Percentiles rank a stretch among this genome's conserved stretches.
Evolutionary conservation across 2,113 vertebrate genomes (phyloP).

Genomic region (Ceyx cyanopectus): DNA sequence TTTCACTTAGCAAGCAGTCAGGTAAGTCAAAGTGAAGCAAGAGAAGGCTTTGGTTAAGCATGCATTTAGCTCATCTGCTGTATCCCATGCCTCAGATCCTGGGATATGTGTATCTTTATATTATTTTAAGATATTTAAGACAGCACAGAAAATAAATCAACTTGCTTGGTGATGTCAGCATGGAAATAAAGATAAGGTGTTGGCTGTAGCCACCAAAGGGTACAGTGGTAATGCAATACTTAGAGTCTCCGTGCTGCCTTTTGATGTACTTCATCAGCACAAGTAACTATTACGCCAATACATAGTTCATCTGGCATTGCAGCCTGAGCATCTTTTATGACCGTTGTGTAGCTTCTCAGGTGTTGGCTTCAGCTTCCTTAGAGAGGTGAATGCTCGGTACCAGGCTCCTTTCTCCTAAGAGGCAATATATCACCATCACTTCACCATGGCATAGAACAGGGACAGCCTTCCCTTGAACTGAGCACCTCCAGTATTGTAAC

Average conservation of each 20-base stretch:
- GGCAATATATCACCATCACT: background rate
- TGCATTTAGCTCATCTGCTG: background rate
- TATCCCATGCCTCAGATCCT: background rate
- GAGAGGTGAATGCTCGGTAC: background rate
- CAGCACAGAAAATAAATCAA: slow-evolving; percentile 40
- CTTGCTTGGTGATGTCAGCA: slow-evolving; percentile 1
- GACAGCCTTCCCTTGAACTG: background rate
- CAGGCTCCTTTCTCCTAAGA: background rate
- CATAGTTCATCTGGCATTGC: slow-evolving; percentile 19
- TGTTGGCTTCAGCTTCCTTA: background rate
- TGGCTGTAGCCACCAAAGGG: slow-evolving; percentile 18
- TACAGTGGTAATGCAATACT: slow-evolving; percentile 1
- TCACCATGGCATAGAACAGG: fast-evolving
- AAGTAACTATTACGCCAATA: slow-evolving; percentile 22
- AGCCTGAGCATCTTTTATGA: background rate
- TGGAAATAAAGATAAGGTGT: slow-evolving; percentile 47
- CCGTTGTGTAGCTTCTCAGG: background rate
- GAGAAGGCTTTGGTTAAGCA: background rate
- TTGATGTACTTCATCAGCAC: background rate
- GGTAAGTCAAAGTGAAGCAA: background rate
- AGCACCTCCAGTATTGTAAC: fast-evolving
- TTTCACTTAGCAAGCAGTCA: background rate
- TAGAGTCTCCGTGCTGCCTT: background rate
- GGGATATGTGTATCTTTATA: background rate
- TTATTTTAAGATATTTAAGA: background rate